phyloP scores from a whole-genome alignment of 2,888 invertebrate genomes.

The Tetragonisca angustula region DNA sequence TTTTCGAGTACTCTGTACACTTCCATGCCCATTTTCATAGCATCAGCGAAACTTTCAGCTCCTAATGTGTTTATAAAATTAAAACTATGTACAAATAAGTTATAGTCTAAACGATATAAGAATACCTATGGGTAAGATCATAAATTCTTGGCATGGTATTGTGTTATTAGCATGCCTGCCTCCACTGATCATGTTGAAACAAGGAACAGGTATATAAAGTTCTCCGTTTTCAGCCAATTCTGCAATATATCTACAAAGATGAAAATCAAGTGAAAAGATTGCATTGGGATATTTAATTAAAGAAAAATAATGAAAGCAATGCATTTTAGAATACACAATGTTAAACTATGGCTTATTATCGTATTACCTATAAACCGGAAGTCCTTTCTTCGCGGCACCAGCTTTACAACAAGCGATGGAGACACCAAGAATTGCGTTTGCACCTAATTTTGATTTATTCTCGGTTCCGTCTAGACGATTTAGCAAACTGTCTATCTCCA shows the following conservation, averaged over 20 bases:
- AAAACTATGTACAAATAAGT: background rate
- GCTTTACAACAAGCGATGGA: constrained; percentile 81
- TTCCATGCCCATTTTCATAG: constrained; percentile 79
- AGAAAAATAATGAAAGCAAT: background rate
- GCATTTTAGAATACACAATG: background rate
- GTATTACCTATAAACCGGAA: constrained; percentile 78
- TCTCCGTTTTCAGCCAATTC: constrained; percentile 73
- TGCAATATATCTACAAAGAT: constrained; percentile 73
- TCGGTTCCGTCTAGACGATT: constrained; percentile 77
- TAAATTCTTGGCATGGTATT: constrained; percentile 77
- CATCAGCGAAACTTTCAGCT: constrained; percentile 78
- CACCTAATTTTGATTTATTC: constrained; percentile 79
- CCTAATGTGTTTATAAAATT: constrained; percentile 62
- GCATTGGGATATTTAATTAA: background rate
- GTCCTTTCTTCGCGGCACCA: constrained; percentile 77
- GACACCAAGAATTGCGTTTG: constrained; percentile 77
- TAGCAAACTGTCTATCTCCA: constrained; percentile 77
- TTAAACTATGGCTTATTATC: background rate
- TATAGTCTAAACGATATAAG: background rate
- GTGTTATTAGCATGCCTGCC: constrained; percentile 75
- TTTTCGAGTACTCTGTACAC: constrained; percentile 74
- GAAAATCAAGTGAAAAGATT: background rate
- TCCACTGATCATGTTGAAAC: constrained; percentile 79
- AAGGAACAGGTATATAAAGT: constrained; percentile 78
- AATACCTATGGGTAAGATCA: constrained; percentile 76